Evolutionary conservation across 92 coral and sea anemone genomes (phyloP).

Genomic region (Porites evermanni): DNA sequence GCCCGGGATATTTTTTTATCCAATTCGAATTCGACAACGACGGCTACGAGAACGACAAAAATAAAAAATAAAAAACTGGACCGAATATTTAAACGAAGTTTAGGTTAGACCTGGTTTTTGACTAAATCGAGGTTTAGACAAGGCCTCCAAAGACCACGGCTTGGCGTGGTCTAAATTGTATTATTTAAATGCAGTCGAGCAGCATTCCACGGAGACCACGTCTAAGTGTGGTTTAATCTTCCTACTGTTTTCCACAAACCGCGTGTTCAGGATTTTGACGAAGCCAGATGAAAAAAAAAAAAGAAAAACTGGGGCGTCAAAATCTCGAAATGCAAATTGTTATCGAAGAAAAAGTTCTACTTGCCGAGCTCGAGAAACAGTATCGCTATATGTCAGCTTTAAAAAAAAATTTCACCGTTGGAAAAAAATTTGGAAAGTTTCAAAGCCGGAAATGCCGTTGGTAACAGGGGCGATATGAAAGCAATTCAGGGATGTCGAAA

Average conservation of each 20-base stretch:
- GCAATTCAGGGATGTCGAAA: constrained; percentile 33
- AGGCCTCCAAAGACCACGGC: not conserved
- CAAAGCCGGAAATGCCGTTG: not conserved
- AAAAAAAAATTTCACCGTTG: constrained; percentile 17
- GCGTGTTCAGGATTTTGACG: not conserved
- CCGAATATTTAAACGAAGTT: no score
- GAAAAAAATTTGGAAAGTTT: not conserved
- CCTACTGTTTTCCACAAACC: not conserved
- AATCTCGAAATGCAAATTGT: no score
- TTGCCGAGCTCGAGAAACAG: no score
- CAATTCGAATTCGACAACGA: no score
- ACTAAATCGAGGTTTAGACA: no score
- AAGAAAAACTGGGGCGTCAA: not conserved
- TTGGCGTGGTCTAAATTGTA: not conserved
- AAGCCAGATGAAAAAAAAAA: constrained; percentile 19
- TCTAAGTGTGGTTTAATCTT: not conserved
- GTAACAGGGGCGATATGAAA: constrained; percentile 6
- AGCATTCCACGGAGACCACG: constrained; percentile 5
- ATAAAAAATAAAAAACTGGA: no score
- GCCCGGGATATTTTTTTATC: no score
- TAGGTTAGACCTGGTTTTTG: no score
- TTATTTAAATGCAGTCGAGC: constrained; percentile 1
- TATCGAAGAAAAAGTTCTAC: no score
- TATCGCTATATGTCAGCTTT: not conserved
- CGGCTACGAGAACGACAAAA: no score